phyloP scores from a whole-genome alignment of 2,888 invertebrate genomes.

The Sphaerophoria taeniata region DNA sequence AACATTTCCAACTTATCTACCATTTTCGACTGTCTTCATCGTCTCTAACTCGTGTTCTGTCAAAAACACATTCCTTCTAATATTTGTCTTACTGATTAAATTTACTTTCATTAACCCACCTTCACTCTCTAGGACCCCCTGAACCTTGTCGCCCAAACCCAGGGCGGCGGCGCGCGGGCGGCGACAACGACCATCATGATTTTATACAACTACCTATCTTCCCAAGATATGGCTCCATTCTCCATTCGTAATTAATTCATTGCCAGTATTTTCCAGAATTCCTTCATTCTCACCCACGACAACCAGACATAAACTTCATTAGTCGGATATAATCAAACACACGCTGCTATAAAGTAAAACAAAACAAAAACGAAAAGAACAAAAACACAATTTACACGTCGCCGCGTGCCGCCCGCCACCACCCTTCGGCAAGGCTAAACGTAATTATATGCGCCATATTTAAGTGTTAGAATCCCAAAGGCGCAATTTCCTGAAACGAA shows the following conservation, averaged over 20 bases:
- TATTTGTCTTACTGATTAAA: slow-evolving; percentile 40
- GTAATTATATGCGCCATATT: slow-evolving; percentile 44
- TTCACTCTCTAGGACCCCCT: too few relatives aligned
- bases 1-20: too few relatives aligned
- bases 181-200: not conserved
- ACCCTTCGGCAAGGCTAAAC: not conserved
- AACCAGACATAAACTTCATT: slow-evolving; percentile 20
- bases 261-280: slow-evolving; percentile 19
- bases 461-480: slow-evolving; percentile 37
- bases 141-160: too few relatives aligned
- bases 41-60: slow-evolving; percentile 7
- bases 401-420: not conserved
- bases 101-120: slow-evolving; percentile 18
- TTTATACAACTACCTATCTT: not conserved
- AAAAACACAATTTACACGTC: not conserved
- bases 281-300: not conserved
- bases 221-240: not conserved
- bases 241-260: slow-evolving; percentile 28
- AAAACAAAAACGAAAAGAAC: not conserved
- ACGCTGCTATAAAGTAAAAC: slow-evolving; percentile 10
- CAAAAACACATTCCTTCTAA: slow-evolving; percentile 32
- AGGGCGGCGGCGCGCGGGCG: not conserved
- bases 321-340: slow-evolving; percentile 23
- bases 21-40: not conserved
- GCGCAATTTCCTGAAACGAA: slow-evolving; percentile 38